Base-by-base conservation (phyloP, 2,888 invertebrate genomes). In the Scelioninae gen. 1 region DNA sequence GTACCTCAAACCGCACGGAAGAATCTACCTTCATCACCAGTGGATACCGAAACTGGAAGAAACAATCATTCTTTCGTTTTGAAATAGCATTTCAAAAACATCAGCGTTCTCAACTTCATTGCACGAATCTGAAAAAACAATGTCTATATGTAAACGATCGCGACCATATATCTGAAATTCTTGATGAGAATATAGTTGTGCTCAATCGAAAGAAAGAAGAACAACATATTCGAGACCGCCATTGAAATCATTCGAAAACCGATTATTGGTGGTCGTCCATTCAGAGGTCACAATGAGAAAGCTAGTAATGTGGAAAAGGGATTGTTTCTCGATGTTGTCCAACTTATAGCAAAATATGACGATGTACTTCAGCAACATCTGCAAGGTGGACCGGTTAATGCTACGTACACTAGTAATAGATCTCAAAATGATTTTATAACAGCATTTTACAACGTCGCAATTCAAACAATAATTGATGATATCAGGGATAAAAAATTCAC, bases 401-500 rank as follows among this genome's bases (percentile, higher is more conserved):
- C 65, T 8, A 15, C 13, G n/a, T 66, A 53, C 40, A 53, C 13
- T 7, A 66, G 66, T 29, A 38, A 51, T 40, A n/a, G 38, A 4
- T 11, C 53, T 23, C 49, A 71, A 71, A 58, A 38, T 51, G 51
- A 51, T 60, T 71, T 66, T n/a, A 66, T 53, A 16, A 23, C 23
- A 6, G 5, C 60, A 15, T 43, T 72, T 13, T 13, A 31, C 6
- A 72, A 72, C 31, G 72, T 62, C 0, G 47, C 49, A n/a, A 15
- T 62, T 5, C 38, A 47, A 29, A 38, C 23, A 62, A 72, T 72
- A 3, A 34, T 51, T 9, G 6, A 31, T 10, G 31, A 53, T 53
- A 40, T 62, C 6, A 13, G 51, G 40, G 38, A 31, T 13, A 60
- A 51, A 16, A 49, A 49, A 40, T 0, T 71, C 5, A 32, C 71